Base-by-base conservation (phyloP, 2,888 invertebrate species). In the Plemyria rubiginata region DNA sequence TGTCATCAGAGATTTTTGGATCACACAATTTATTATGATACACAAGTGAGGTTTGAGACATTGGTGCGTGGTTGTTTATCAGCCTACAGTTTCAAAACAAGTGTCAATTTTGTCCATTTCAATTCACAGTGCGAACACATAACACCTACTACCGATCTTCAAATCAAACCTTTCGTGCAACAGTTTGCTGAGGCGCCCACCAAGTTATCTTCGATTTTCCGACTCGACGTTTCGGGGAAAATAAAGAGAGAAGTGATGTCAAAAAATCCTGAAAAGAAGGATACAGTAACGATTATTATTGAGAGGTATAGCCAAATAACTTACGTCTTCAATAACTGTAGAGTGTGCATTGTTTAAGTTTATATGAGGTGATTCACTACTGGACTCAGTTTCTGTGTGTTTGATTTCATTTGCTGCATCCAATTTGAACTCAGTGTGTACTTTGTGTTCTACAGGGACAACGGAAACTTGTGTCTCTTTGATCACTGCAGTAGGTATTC, bases 351-450 rank as follows among this genome's bases (percentile, higher is more conserved):
- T 81, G 36, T 68, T 82, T 51, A 60, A 74, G 71, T 79, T 73
- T 54, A 80, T 69, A 43, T 79, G 68, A 4, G 80, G 69, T 11
- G 80, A 65, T 57, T 77, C 74, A 28, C 80, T 64, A 28, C 78
- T 70, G 22, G 74, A 64, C 48, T 75, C 74, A 8, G 72, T 70
- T 40, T 77, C 73, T 38, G 72, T 60, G 45, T 82, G 79, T 46
- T 79, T 74, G 28, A 88, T 72, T 77, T 88, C 88, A 72, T 89
- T 87, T 9, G 74, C 72, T 32, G 79, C 65, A 22, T 86, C 84
- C 16, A 82, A 68, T 57, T 85, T 82, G 3, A 82, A 73, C 72
- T 84, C 82, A 46, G 75, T 77, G 38, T 85, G 78, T 40, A 81
- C 70, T 65, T 83, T 82, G 16, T 76, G 66, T 66, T 77, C 70